These are phyloP conservation scores for Alviniconcha marisindica DNA, from an alignment of 1,140 invertebrate species.

Conservation along the genomic window DNA sequence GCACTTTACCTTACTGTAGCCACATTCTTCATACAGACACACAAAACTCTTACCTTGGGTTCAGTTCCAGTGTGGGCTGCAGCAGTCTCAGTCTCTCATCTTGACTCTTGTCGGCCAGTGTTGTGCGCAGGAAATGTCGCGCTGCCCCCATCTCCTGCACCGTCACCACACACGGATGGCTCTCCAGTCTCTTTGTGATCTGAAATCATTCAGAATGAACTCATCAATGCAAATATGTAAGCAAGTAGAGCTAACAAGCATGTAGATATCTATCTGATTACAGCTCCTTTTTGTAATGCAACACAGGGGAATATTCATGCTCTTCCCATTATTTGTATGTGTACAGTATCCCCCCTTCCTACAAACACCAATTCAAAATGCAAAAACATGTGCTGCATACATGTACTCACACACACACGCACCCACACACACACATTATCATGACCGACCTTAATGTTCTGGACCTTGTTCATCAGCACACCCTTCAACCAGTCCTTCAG, in stretches of 20 bases:
- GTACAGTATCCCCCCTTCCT: no score
- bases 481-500: conserved; percentile 88
- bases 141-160: conserved; percentile 97
- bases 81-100: conserved; percentile 91
- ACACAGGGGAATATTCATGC: no score
- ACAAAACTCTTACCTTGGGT: conserved; percentile 84
- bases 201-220: no score
- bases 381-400: no score
- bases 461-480: conserved; percentile 86
- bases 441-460: conserved; percentile 82
- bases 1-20: background rate
- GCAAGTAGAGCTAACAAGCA: no score
- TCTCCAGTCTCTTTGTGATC: conserved; percentile 88
- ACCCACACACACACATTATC: no score
- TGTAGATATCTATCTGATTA: no score
- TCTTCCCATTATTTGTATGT: no score
- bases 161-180: conserved; percentile 95
- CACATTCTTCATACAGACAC: background rate
- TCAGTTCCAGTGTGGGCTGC: conserved; percentile 95
- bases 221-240: no score
- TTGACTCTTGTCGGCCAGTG: conserved; percentile 89
- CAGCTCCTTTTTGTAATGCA: no score
- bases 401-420: no score
- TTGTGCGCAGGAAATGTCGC: conserved; percentile 94
- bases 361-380: no score